Evolutionary conservation across 2,888 invertebrate species (phyloP), one percentile per base, ranked within the genome.

Genomic region (Scaptomyza tumidula): DNA sequence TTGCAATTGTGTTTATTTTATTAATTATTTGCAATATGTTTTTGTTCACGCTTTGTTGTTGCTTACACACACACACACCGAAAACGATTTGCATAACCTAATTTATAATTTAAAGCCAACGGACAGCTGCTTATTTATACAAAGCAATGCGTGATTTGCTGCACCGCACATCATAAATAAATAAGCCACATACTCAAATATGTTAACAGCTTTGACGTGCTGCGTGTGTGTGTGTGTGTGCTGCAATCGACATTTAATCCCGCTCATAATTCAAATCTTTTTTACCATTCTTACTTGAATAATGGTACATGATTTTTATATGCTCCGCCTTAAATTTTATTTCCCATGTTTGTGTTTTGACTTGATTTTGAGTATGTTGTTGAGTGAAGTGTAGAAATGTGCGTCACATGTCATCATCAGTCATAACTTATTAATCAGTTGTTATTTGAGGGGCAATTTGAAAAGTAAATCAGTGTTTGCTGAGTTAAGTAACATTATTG

Each of bases 201-300:
- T 52, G 39, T 58, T 31, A 33, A 48, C 35, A 27, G 7, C 13
- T 59, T 27, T 48, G 49, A 63, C 35, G 27, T 48, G 43, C 9
- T 35, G 35, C 3, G 31, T n/a, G n/a, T 1, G 39, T 14, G 39
- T 39, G 14, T 39, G 9, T 39, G 14, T 39, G 14, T 56, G 44
- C 63, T 78, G 74, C 68, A 65, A 68, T 60, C 70, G 73, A 66
- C 84, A 68, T 60, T 78, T 71, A 80, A 83, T 83, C 78, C 57
- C 16, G 58, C 59, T 61, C 49, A 74, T 80, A 65, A 68, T 70
- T 76, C 66, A 24, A 63, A 48, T 19, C 10, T 16, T n/a, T 39
- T 58, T 48, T 60, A 50, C 62, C 55, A 62, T 61, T 80, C 68
- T 33, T 29, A 44, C 37, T 33, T 64, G 53, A 55, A 67, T 71